Conservation (phyloP, 2,113 vertebrate genomes). For the Saccopteryx leptura region DNA sequence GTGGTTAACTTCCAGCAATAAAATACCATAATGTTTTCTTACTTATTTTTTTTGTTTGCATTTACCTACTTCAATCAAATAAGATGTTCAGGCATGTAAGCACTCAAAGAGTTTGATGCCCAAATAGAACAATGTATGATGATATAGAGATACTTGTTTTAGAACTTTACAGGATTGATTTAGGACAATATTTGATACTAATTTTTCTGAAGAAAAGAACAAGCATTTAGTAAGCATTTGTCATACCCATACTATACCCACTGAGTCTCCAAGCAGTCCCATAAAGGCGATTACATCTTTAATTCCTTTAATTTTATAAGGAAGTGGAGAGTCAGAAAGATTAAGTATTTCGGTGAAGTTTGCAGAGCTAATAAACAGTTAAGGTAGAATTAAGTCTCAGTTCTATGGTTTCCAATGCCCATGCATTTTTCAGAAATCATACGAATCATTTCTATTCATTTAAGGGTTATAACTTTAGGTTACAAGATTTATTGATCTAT, state of each 20-base stretch:
- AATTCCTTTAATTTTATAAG: background rate
- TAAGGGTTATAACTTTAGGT: background rate
- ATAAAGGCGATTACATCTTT: background rate
- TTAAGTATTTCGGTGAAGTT: background rate
- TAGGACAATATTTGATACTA: background rate
- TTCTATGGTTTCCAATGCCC: background rate
- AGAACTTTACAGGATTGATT: background rate
- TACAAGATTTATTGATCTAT: background rate
- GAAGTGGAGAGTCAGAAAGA: background rate
- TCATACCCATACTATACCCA: background rate
- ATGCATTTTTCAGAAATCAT: background rate
- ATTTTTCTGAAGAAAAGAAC: background rate
- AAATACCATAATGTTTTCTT: background rate
- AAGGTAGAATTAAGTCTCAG: background rate
- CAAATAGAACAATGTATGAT: background rate
- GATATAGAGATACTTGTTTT: background rate
- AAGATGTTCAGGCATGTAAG: background rate
- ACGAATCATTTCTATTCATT: background rate
- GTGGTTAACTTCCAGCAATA: background rate
- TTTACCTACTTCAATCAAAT: slow-evolving; percentile 13
- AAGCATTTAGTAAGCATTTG: background rate
- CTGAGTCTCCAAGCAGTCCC: background rate
- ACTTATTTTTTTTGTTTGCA: background rate
- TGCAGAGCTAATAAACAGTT: background rate
- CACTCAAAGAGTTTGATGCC: background rate